A percentile compares a stretch with the other conserved stretches of the same genome.
Conservation (phyloP, 30 jellyfish, hydroid and myxozoan genomes). For the Aurelia sp. region DNA sequence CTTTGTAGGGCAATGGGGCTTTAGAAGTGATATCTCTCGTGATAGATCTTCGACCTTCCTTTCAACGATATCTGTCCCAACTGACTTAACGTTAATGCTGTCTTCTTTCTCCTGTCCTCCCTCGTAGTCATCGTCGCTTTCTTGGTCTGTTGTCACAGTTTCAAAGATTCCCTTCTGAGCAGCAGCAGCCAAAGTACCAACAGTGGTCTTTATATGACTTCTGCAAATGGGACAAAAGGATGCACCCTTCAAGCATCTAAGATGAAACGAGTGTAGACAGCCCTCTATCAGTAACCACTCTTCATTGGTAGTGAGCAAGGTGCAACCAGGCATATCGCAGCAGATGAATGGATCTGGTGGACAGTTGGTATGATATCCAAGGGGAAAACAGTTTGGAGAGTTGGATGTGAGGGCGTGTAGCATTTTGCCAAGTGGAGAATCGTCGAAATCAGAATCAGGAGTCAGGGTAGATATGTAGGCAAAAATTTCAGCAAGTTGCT, state of each 20-base stretch:
- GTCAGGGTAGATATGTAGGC: background rate
- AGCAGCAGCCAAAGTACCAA: constrained; percentile 20
- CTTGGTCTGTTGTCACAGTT: background rate
- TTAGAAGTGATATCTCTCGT: constrained; percentile 1
- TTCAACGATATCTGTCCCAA: background rate
- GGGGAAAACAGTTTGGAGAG: constrained; percentile 4
- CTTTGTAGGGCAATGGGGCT: constrained; percentile 2
- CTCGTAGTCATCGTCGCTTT: constrained; percentile 12
- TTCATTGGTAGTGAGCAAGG: constrained; percentile 10
- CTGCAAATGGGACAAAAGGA: constrained; percentile 20
- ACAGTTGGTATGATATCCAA: constrained; percentile 14
- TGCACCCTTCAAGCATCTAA: constrained; percentile 18
- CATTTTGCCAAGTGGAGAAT: constrained; percentile 22
- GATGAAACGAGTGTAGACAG: constrained; percentile 5
- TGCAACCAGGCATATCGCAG: constrained; percentile 28
- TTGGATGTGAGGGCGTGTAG: background rate
- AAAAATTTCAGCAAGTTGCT: constrained; percentile 8
- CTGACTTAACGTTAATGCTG: background rate
- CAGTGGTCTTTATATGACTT: constrained; percentile 20
- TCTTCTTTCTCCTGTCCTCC: constrained; percentile 7
- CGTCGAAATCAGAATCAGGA: constrained; percentile 13
- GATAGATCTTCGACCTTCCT: background rate
- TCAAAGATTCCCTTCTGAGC: constrained; percentile 22
- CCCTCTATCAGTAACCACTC: constrained; percentile 13
- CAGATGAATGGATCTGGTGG: constrained; percentile 26